phyloP scores from a whole-genome alignment of 1,140 invertebrate genomes.

The Fopius arisanus region DNA sequence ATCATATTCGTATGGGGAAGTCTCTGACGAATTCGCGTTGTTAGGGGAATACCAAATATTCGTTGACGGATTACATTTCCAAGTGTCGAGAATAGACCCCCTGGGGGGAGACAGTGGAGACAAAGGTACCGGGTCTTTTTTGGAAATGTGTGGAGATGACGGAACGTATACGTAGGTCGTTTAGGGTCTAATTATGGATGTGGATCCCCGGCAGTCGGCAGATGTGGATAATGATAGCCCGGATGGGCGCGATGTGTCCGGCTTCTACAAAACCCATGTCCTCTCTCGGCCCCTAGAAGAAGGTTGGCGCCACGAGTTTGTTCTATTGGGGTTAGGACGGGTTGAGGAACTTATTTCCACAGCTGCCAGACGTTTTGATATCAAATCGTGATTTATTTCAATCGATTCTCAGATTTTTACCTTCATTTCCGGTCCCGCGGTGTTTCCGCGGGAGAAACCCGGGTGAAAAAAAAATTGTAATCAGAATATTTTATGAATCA shows the following conservation, averaged over 20 bases:
- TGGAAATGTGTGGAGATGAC: conserved; percentile 19
- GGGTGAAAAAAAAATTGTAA: too few species aligned
- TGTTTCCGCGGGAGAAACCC: too few species aligned
- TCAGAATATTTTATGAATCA: too few species aligned
- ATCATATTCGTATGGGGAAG: too few species aligned
- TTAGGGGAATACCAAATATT: too few species aligned
- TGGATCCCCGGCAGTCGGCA: conserved; percentile 46
- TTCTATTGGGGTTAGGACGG: conserved; percentile 3
- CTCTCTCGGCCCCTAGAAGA: conserved; percentile 20
- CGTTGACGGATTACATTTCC: too few species aligned
- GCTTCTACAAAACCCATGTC: conserved; percentile 23
- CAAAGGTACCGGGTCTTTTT: conserved; percentile 17
- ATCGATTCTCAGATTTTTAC: conserved; percentile 29
- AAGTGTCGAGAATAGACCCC: too few species aligned
- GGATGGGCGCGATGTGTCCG: conserved; percentile 50
- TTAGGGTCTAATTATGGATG: conserved; percentile 45
- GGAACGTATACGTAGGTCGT: conserved; percentile 22
- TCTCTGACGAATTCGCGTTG: too few species aligned
- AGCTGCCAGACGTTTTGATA: not conserved
- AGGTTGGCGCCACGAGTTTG: conserved; percentile 41
- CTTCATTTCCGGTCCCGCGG: conserved; percentile 27
- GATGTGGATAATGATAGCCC: conserved; percentile 56
- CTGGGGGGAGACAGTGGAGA: conserved; percentile 7
- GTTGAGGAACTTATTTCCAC: not conserved
- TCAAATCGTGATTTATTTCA: conserved; percentile 7